Conservation (phyloP, 2,888 invertebrate species). For the Cecidostiba fungosa region DNA sequence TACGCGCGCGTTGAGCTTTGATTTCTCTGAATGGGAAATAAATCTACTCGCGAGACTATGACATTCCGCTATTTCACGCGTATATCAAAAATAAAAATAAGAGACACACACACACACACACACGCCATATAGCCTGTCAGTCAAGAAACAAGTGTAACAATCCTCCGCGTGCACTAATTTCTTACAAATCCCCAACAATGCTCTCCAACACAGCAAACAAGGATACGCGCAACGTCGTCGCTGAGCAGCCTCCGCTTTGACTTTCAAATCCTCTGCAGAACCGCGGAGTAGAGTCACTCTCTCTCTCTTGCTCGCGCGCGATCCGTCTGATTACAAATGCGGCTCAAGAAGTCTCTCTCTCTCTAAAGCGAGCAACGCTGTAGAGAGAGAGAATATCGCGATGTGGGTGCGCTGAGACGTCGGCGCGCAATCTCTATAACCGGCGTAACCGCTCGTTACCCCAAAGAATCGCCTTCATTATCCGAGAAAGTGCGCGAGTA, state of each 20-base stretch:
- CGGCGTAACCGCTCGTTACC: constrained; percentile 65
- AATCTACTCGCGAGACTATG: constrained; percentile 10
- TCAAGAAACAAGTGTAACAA: neutral
- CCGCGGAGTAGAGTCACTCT: constrained; percentile 3
- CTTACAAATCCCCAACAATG: neutral
- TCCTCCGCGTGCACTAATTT: neutral
- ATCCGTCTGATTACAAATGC: constrained; percentile 44
- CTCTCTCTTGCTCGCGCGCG: neutral
- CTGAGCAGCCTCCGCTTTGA: neutral
- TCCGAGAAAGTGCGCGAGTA: constrained; percentile 68
- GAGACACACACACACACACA: no score
- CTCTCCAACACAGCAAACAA: neutral
- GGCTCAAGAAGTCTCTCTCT: neutral
- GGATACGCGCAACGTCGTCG: neutral
- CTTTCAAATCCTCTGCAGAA: constrained; percentile 17
- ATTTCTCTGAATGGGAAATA: constrained; percentile 31
- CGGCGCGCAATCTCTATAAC: constrained; percentile 29
- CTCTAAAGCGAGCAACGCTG: constrained; percentile 14
- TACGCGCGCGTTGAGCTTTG: neutral
- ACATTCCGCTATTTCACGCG: neutral
- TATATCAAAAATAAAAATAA: no score
- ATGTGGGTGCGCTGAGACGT: constrained; percentile 44
- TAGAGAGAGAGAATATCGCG: constrained; percentile 26
- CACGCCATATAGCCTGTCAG: no score
- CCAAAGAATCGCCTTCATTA: constrained; percentile 69